Conservation (phyloP, 1,140 invertebrate species). For the Coenobita brevimanus region DNA sequence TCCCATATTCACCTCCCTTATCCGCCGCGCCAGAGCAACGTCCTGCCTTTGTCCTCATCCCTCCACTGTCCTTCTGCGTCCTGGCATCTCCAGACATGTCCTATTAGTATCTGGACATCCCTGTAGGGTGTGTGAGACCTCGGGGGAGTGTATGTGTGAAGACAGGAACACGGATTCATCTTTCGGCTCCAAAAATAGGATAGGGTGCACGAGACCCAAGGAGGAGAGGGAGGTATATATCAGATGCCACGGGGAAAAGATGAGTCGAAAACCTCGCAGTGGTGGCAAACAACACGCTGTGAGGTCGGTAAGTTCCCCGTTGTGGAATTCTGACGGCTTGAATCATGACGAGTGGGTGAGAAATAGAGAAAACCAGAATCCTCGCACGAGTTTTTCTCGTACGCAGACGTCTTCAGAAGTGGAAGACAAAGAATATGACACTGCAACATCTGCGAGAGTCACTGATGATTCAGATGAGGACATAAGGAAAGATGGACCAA, state of each 20-base stretch:
- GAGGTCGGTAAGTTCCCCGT: conserved; percentile 29
- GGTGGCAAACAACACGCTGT: conserved; percentile 9
- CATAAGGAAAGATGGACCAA: background rate
- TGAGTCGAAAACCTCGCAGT: background rate
- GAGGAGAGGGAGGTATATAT: background rate
- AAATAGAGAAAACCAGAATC: too few relatives aligned
- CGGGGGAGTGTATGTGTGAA: background rate
- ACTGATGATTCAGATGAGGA: background rate
- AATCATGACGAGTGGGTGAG: too few relatives aligned
- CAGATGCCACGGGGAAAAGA: background rate
- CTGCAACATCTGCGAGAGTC: background rate
- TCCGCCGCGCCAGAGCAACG: conserved; percentile 17
- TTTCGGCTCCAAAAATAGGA: background rate
- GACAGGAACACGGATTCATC: background rate
- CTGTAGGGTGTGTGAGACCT: background rate
- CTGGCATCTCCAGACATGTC: background rate
- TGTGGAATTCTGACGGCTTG: background rate
- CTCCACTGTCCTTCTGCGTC: background rate
- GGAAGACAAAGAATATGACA: too few relatives aligned
- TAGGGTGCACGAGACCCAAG: background rate
- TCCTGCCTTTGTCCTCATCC: conserved; percentile 30
- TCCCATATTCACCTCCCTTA: conserved; percentile 52
- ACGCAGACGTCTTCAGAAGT: too few relatives aligned
- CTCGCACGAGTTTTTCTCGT: too few relatives aligned
- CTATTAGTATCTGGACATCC: too few relatives aligned